Percentiles rank a stretch among this genome's conserved stretches.
Evolutionary conservation across 2,888 invertebrate species (phyloP).

Genomic region (Lissocephala sabroskyi): DNA sequence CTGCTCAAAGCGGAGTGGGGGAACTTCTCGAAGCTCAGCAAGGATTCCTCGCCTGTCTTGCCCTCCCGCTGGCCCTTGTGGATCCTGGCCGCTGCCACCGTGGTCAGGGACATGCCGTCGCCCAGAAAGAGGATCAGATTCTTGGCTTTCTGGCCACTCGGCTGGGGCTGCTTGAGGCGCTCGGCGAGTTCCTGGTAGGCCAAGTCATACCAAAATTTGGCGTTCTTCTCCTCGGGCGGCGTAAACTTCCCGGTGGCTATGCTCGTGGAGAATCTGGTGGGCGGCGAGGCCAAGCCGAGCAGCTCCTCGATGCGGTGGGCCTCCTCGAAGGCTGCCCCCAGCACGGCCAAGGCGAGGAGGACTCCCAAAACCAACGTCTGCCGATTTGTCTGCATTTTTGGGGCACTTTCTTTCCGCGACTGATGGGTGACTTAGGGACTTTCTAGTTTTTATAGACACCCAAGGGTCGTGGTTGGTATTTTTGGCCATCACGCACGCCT

Average conservation of each 20-base stretch:
- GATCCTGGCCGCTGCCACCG: slow-evolving; percentile 78
- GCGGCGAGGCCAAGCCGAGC: no score
- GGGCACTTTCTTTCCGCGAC: no score
- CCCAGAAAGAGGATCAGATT: slow-evolving; percentile 62
- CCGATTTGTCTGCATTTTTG: no score
- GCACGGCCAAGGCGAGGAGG: no score
- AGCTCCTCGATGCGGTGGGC: no score
- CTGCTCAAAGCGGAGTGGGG: slow-evolving; percentile 77
- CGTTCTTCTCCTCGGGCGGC: slow-evolving; percentile 40
- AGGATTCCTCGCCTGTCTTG: slow-evolving; percentile 76
- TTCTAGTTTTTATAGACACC: no score
- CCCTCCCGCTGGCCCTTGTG: slow-evolving; percentile 76
- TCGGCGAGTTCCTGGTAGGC: slow-evolving; percentile 36
- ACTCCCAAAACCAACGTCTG: no score
- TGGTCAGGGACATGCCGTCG: slow-evolving; percentile 82
- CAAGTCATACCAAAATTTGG: slow-evolving; percentile 42
- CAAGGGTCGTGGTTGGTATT: no score
- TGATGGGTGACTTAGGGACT: no score
- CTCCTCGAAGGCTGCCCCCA: no score
- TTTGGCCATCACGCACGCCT: no score
- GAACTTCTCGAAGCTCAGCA: slow-evolving; percentile 77
- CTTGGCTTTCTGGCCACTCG: slow-evolving; percentile 36
- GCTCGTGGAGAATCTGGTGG: neutral
- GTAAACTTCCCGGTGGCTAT: neutral
- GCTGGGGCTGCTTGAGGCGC: slow-evolving; percentile 24